Base-by-base conservation (phyloP, 2,797 vertebrate species). In the Rallus crepitans region DNA sequence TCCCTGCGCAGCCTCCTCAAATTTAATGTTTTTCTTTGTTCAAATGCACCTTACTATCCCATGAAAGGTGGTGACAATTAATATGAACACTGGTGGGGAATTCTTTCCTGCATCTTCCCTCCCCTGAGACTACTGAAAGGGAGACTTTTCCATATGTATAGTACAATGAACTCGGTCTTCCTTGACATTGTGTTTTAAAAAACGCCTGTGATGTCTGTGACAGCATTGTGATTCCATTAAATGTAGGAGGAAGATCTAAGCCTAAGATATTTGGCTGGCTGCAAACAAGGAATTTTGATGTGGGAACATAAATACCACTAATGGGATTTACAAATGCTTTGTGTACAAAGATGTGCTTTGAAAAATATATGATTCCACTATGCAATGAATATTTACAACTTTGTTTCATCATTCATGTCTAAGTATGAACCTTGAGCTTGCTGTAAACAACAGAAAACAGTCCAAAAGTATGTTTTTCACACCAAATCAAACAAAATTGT, bases 281-380 rank as follows among this genome's bases (percentile, higher is more conserved):
- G 93, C 89, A 97, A 97, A 98, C 14, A 35, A 97, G 83, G 93
- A 96, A 96, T 97, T 97, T 87, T 97, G 94, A 96, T 90, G 96
- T 85, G 79, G 93, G 91, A 96, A 91, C 87, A 73, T 28, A 87
- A 91, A 86, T 82, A 90, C 52, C 73, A 69, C 72, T 91, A 94
- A 91, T 30, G 18, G 75, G 84, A 96, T 92, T 83, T 95, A 89
- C 48, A 90, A 89, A 87, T 60, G 65, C 30, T 83, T 65, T 92
- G 30, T 48, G 61, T 71, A 87, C 39, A 59, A 90, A 85, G 53
- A 89, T 37, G 39, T 39, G 40, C 7, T 93, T 95, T 82, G 21
- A 50, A 84, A 91, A 84, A 92, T 24, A 80, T 31, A 53, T 3
- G 5, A 94, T 78, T 85, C 33, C 39, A 75, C 19, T 56, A 76